phyloP scores from a whole-genome alignment of 2,888 invertebrate species.

The Oscheius onirici region DNA sequence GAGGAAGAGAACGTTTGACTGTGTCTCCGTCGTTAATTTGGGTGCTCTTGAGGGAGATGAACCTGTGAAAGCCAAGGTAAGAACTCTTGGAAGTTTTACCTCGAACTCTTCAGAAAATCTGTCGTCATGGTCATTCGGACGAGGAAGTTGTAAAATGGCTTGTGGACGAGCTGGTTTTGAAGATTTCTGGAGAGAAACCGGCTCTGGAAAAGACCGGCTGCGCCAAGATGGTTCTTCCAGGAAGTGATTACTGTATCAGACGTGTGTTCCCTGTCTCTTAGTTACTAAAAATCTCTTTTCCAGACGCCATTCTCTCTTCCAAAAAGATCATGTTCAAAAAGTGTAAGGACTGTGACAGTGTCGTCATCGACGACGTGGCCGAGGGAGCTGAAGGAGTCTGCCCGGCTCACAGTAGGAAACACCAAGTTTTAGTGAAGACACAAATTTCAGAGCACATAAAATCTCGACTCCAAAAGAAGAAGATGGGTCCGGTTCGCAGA shows the following conservation, averaged over 20 bases:
- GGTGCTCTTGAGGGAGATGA: not conserved
- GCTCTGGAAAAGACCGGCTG: not conserved
- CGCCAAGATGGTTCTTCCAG: not conserved
- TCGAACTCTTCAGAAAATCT: not conserved
- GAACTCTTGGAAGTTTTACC: not conserved
- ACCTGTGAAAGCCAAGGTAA: not conserved
- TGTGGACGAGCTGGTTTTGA: not conserved
- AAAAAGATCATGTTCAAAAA: not conserved
- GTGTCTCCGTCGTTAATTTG: not conserved
- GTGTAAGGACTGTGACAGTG: slow-evolving; percentile 4
- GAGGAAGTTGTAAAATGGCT: not conserved
- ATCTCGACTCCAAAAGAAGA: not conserved
- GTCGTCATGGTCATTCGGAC: not conserved
- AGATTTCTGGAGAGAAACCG: not conserved
- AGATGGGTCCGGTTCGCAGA: not conserved
- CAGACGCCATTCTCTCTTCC: not conserved
- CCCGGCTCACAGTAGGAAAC: not conserved
- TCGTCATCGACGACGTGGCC: not conserved
- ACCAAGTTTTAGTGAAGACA: too few species aligned
- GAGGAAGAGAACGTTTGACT: not conserved
- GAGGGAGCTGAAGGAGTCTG: slow-evolving; percentile 2
- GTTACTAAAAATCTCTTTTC: not conserved
- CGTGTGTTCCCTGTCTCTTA: not conserved
- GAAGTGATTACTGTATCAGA: slow-evolving; percentile 9
- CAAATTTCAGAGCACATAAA: not conserved